These are phyloP conservation scores for Cladopsammia gracilis DNA, from an alignment of 64 coral and sea anemone genomes.

Conservation along the genomic window DNA sequence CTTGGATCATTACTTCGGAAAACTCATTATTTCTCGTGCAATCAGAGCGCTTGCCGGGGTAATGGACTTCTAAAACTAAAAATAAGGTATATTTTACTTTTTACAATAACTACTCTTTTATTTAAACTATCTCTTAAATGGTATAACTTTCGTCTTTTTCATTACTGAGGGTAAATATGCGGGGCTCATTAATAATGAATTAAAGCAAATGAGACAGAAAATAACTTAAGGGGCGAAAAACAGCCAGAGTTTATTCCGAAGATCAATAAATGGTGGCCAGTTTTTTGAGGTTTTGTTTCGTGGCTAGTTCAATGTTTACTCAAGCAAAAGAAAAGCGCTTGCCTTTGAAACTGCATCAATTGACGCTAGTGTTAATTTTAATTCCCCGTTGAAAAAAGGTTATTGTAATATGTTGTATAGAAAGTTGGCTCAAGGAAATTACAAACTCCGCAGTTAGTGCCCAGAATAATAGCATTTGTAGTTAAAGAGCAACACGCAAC, in stretches of 20 bases:
- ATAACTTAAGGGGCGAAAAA: slow-evolving; percentile 72
- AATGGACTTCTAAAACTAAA: slow-evolving; percentile 78
- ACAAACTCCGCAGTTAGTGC: slow-evolving; percentile 39
- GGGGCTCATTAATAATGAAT: slow-evolving; percentile 78
- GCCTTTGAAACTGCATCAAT: slow-evolving; percentile 8
- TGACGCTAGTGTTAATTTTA: slow-evolving; percentile 56
- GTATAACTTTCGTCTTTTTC: slow-evolving; percentile 72
- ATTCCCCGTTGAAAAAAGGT: slow-evolving; percentile 23
- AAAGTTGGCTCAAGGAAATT: slow-evolving; percentile 73
- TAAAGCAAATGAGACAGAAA: slow-evolving; percentile 69
- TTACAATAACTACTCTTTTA: slow-evolving; percentile 65
- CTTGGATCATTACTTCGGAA: slow-evolving; percentile 66
- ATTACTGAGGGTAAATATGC: slow-evolving; percentile 70
- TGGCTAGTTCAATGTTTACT: slow-evolving; percentile 24
- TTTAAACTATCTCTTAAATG: slow-evolving; percentile 79
- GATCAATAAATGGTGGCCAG: slow-evolving; percentile 75
- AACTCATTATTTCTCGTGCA: slow-evolving; percentile 81
- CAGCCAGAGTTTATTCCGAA: slow-evolving; percentile 72
- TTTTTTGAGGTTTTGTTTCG: slow-evolving; percentile 63
- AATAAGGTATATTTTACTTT: slow-evolving; percentile 58
- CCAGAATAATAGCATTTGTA: slow-evolving; percentile 58
- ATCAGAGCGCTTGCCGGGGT: slow-evolving; percentile 75
- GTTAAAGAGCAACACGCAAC: slow-evolving; percentile 47
- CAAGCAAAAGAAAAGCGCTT: slow-evolving; percentile 53
- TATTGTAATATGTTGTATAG: slow-evolving; percentile 57